Percentiles rank a stretch among this genome's conserved stretches.
Conservation (phyloP, 2,888 invertebrate species). For the Crioceris asparagi region DNA sequence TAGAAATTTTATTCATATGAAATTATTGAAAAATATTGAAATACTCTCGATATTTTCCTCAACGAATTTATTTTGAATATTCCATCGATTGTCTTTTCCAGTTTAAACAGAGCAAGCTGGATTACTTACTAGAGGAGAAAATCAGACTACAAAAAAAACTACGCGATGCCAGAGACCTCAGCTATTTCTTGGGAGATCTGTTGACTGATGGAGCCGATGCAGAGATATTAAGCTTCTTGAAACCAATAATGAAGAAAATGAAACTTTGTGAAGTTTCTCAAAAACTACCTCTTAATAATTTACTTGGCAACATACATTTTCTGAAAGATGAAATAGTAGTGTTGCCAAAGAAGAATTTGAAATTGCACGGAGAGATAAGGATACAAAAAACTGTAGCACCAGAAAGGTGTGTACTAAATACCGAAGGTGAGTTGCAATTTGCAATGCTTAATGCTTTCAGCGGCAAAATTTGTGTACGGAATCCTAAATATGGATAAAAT, state of each 20-base stretch:
- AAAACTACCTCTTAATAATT: slow-evolving; percentile 34
- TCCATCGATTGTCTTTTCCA: slow-evolving; percentile 4
- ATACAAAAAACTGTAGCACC: slow-evolving; percentile 56
- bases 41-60: too few species aligned
- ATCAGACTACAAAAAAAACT: slow-evolving; percentile 43
- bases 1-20: too few species aligned
- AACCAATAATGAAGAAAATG: slow-evolving; percentile 53
- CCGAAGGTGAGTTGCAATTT: slow-evolving; percentile 46
- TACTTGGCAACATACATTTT: slow-evolving; percentile 44
- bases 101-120: slow-evolving; percentile 32
- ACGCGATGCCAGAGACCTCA: slow-evolving; percentile 47
- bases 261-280: slow-evolving; percentile 50
- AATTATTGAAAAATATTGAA: too few species aligned
- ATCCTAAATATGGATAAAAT: too few species aligned
- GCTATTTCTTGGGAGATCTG: slow-evolving; percentile 48
- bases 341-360: slow-evolving; percentile 35
- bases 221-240: slow-evolving; percentile 58
- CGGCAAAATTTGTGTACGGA: too few species aligned
- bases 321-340: slow-evolving; percentile 44
- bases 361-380: slow-evolving; percentile 47
- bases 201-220: slow-evolving; percentile 56
- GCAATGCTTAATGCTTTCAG: too few species aligned
- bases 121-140: slow-evolving; percentile 38
- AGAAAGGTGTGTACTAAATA: slow-evolving; percentile 45
- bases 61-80: too few species aligned